Evolutionary conservation across 2,888 invertebrate species (phyloP).

Genomic region (Noctua fimbriata): DNA sequence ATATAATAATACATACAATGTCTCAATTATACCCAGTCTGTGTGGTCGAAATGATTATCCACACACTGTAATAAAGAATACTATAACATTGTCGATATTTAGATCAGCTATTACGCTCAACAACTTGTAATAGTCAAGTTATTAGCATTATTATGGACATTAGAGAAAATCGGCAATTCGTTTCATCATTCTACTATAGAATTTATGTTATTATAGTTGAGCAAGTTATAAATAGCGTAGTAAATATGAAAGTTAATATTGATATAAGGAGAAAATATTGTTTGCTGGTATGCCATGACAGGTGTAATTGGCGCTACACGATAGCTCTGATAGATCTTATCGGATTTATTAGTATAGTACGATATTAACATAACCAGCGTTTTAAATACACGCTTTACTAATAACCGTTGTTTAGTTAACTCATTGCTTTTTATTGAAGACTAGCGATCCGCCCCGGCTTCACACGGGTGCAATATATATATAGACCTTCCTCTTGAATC

Average conservation of each 20-base stretch:
- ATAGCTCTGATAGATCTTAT: constrained; percentile 69
- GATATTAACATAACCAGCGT: constrained; percentile 68
- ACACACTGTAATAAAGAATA: constrained; percentile 81
- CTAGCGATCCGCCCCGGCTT: too few relatives aligned
- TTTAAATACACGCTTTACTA: constrained; percentile 57
- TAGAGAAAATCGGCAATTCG: constrained; percentile 82
- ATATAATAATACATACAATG: constrained; percentile 82
- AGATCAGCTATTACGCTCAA: constrained; percentile 86
- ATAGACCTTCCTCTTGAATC: too few relatives aligned
- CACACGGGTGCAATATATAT: too few relatives aligned
- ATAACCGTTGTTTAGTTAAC: constrained; percentile 53
- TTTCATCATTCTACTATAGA: constrained; percentile 75
- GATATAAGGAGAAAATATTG: constrained; percentile 63
- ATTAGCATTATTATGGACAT: constrained; percentile 84
- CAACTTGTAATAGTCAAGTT: constrained; percentile 86
- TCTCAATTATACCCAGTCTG: constrained; percentile 86
- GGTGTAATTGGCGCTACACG: constrained; percentile 66
- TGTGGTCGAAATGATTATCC: constrained; percentile 87
- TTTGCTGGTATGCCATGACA: constrained; percentile 60
- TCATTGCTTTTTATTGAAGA: constrained; percentile 8
- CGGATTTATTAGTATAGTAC: constrained; percentile 64
- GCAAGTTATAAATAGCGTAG: constrained; percentile 56
- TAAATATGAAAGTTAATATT: constrained; percentile 67
- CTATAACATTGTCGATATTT: constrained; percentile 85
- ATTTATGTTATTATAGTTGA: constrained; percentile 66